Evolutionary conservation across 1,140 invertebrate species (phyloP), one percentile per base, ranked within the genome.

Genomic region (Aphelinus certus): DNA sequence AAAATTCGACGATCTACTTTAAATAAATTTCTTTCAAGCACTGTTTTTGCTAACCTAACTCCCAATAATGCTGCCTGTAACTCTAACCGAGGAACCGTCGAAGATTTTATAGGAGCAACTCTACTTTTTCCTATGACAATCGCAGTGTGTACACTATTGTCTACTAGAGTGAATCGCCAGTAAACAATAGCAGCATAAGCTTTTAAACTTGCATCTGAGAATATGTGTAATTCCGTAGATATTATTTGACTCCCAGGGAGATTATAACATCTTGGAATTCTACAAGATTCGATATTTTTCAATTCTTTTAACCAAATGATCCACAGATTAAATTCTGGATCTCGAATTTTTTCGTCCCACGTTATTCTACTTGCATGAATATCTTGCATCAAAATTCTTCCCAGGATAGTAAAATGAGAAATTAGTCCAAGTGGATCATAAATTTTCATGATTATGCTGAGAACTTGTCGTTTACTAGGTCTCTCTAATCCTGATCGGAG

Each of bases 1-100:
- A 26, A 26, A 26, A 26, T 26, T 26, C 26, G 26, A 26, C 26
- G 79, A 77, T 81, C 81, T 9, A 71, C 26, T 46, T 42, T n/a
- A 1, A 65, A 4, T 51, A 65, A 65, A 4, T 65, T 26, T 3
- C 53, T 46, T 26, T 2, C 10, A 2, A 45, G 5, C 3, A 5
- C 6, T 26, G 26, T 26, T 0, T 65, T 49, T 1, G 6, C 10
- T 49, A 65, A 45, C 4, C 48, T 43, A 2, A 26, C 48, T 2
- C 9, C 47, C 3, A 65, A 9, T 2, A 65, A 9, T 4, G 63
- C 63, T 26, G 48, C 47, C 47, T 65, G 63, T 7, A 65, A 26
- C n/a, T 65, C 48, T 1, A 65, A 5, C 3, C 63, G 6, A 1
- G 47, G 47, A 3, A 65, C 10, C 2, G 47, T 51, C 3, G 53